Evolutionary conservation across 1,140 invertebrate genomes (phyloP), one percentile per base, ranked within the genome.

Genomic region (Stratiolaelaps scimitus): DNA sequence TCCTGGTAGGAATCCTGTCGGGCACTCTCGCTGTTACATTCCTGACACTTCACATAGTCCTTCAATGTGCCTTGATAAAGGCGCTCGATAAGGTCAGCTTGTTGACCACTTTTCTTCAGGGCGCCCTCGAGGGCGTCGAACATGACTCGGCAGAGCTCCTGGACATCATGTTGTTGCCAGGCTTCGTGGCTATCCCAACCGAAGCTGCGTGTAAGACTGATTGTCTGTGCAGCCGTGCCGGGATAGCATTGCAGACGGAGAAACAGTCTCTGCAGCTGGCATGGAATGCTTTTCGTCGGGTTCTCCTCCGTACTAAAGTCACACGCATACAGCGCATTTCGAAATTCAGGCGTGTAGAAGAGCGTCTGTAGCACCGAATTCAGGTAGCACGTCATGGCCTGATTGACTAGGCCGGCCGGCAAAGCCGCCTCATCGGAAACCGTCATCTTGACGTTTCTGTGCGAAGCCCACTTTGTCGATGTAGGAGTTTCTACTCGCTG

Each of bases 321-420:
- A 23, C 53, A 60, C 4, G 53, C 53, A 73, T 92, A 92, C 7
- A 93, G 75, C 1, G 87, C 86, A 77, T 94, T 94, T 43, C 90
- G 78, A 74, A 94, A 92, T 76, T 94, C 90, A n/a, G 91, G 90
- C 4, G 89, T 93, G 88, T 94, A 93, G 72, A 82, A 93, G 1
- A 94, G 77, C 1, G 87, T 86, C 77, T 94, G 90, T 1, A 94
- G 77, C 28, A 93, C 76, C 77, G 87, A 90, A 74, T 93, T 94
- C 15, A 94, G 78, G 74, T 93, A 93, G 74, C 90, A 93, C 0
- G 90, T 93, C 88, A 92, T 92, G 0, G 89, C 88, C 76, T 92
- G 89, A 76, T 94, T 94, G 0, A 92, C 87, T 40, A 94, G 77
- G 43, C 90, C 90, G 7, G 91, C 87, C 53, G 53, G 53, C 20